Evolutionary conservation across 2,888 invertebrate species (phyloP), one percentile per base, ranked within the genome.

Genomic region (Phalera bucephala): DNA sequence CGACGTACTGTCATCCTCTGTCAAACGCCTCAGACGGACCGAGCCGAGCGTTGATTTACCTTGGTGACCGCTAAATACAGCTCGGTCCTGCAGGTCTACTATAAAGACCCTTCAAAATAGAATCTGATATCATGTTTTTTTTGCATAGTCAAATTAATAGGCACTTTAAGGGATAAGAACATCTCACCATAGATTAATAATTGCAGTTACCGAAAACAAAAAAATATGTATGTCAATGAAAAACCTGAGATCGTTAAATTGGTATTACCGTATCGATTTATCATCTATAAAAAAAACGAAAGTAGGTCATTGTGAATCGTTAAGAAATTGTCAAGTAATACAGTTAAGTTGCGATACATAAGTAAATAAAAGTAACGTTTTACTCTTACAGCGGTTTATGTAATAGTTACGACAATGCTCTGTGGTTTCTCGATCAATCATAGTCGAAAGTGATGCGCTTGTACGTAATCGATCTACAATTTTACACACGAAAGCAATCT

Each of bases 241-340:
- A 32, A 17, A n/a, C 27, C 23, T 33, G 38, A 42, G 36, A 40
- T 46, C 37, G 39, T 39, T 33, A 42, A 46, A 49, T 36, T 43
- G 37, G 36, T 25, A 22, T 31, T 30, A 40, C 13, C 33, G 26
- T 33, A 15, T 34, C 13, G 15, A 38, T 34, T 33, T 41, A 22
- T 44, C 35, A 31, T 25, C 21, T 9, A 25, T 33, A 22, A 56
- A 50, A 52, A 46, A 36, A 50, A 29, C 27, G 50, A 53, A 56
- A 50, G 46, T 52, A 10, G 57, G 53, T 45, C 55, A 53, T 44
- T 42, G 36, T 22, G 25, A 40, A 40, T 35, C 34, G 12, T 17
- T 31, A 7, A 28, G 14, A 51, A 51, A 50, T 46, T 50, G 52
- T 39, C 49, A 50, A 50, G 51, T 38, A 33, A 42, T 46, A 42